Base-by-base conservation (phyloP, 2,113 vertebrate species). In the Cygnus buccinator region DNA sequence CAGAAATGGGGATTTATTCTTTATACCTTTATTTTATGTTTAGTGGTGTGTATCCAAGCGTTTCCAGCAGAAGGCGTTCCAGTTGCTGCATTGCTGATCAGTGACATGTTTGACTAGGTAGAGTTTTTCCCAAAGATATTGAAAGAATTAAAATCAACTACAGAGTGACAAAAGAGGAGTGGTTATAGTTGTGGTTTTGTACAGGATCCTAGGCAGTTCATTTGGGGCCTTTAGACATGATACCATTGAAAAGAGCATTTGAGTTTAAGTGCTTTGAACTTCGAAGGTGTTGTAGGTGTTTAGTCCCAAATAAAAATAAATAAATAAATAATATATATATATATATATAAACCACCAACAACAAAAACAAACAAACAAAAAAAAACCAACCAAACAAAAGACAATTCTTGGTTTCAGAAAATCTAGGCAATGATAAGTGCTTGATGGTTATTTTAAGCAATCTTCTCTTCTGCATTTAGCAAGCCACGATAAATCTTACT, bases 381-480 rank as follows among this genome's bases (percentile, higher is more conserved):
- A 54, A 50, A 90, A 87, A 82, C 19, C 33, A 44, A 39, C 10
- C 39, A 39, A 39, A 39, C 44, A 48, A 48, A 48, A 48, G 50
- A 50, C 85, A 87, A 82, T 44, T 68, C 33, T 58, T 72, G 57
- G 25, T 74, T 52, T 92, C 65, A 23, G 43, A 58, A 73, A 89
- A 91, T 25, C 20, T 46, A 29, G 23, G 10, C 37, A 65, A 48
- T 44, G 26, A 5, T 84, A 46, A 81, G n/a, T 72, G 57, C 11
- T 59, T 87, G 62, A 61, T 73, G 21, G 19, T 33, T 96, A 59
- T 75, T 94, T 93, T 84, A 94, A 92, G 59, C 39, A 89, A 48
- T 84, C 46, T 62, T 18, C 35, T 79, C 9, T 79, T 71, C 54
- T 90, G 52, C 73, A 59, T 95, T 94, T 87, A 89, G 23, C 29